These are phyloP conservation scores for Paramuricea clavata DNA, from an alignment of 92 coral and sea anemone species.

Conservation along the genomic window DNA sequence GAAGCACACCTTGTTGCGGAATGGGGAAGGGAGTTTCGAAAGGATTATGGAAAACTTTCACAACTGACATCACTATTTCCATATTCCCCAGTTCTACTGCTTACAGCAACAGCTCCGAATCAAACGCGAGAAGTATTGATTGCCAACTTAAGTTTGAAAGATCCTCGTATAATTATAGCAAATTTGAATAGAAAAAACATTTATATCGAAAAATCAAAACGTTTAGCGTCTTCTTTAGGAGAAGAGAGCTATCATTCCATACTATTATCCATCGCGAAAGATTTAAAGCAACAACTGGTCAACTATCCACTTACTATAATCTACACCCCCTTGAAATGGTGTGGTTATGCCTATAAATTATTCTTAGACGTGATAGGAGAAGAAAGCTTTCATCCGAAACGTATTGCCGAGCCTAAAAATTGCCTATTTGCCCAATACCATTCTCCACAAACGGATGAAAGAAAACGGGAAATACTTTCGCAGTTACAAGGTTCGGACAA, in stretches of 20 bases:
- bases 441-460: too few relatives aligned
- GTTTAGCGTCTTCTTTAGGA: constrained; percentile 42
- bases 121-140: constrained; percentile 37
- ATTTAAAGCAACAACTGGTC: constrained; percentile 28
- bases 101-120: constrained; percentile 69
- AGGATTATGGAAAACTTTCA: constrained; percentile 48
- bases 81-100: constrained; percentile 21
- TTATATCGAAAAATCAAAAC: constrained; percentile 48
- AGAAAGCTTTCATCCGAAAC: too few relatives aligned
- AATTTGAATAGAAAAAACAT: too few relatives aligned
- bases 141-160: constrained; percentile 20
- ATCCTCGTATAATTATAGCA: constrained; percentile 32
- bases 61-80: constrained; percentile 52
- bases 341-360: constrained; percentile 63
- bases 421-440: too few relatives aligned
- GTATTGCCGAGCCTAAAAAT: constrained; percentile 4
- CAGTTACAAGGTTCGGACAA: too few relatives aligned
- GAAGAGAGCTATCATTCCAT: constrained; percentile 54
- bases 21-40: constrained; percentile 57
- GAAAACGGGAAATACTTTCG: too few relatives aligned
- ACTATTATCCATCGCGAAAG: constrained; percentile 32
- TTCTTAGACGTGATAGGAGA: constrained; percentile 27
- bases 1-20: constrained; percentile 66
- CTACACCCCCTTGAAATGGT: constrained; percentile 61
- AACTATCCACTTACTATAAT: too few relatives aligned